These are phyloP conservation scores for Caenorhabditis sinica DNA, from an alignment of 2,888 invertebrate genomes.

Conservation along the genomic window DNA sequence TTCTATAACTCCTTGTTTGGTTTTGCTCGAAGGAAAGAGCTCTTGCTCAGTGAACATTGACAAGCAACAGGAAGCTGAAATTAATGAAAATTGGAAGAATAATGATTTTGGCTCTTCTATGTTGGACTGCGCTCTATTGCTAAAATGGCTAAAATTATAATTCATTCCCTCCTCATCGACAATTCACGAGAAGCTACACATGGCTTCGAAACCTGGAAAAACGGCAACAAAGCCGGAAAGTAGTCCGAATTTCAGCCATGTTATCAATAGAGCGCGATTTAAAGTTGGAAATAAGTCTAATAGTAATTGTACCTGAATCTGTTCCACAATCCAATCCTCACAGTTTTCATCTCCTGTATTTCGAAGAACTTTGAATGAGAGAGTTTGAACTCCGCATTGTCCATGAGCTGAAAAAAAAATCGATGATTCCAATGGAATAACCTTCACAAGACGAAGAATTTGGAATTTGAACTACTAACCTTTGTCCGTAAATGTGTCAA, in stretches of 20 bases:
- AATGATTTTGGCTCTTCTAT: background rate
- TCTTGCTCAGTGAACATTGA: constrained; percentile 78
- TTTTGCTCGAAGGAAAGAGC: constrained; percentile 71
- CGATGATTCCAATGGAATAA: too few species aligned
- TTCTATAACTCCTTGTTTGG: constrained; percentile 58
- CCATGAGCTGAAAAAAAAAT: constrained; percentile 78
- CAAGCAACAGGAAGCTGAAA: constrained; percentile 80
- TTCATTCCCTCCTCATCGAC: too few species aligned
- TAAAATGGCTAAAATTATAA: too few species aligned
- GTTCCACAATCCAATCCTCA: constrained; percentile 78
- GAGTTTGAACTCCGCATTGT: constrained; percentile 73
- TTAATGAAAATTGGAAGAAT: background rate
- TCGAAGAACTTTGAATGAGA: constrained; percentile 78
- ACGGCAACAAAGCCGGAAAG: too few species aligned
- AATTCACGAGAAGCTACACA: too few species aligned
- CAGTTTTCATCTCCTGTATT: constrained; percentile 74
- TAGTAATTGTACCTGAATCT: constrained; percentile 66
- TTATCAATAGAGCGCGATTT: too few species aligned
- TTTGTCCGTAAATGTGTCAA: constrained; percentile 74
- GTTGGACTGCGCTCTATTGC: too few species aligned
- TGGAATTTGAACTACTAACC: too few species aligned
- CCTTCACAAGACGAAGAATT: too few species aligned
- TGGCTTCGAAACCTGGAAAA: too few species aligned
- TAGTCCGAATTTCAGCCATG: too few species aligned
- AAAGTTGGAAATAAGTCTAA: background rate